Conservation (phyloP, 2,113 vertebrate genomes). For the Felis chaus region DNA sequence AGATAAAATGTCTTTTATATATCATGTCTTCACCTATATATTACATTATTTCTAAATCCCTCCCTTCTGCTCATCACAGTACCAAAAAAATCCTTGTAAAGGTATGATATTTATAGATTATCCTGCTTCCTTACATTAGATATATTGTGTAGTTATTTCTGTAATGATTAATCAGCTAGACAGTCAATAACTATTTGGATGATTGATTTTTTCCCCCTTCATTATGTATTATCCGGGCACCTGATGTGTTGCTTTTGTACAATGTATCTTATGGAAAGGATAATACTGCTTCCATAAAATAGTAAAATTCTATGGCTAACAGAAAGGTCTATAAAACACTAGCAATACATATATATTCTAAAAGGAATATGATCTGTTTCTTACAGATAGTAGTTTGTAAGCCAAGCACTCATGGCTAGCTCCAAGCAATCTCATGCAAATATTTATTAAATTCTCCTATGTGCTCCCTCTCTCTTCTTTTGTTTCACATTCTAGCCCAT, state of each 20-base stretch:
- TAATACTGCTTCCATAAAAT: neutral
- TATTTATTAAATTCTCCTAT: slow-evolving; percentile 2
- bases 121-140: neutral
- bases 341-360: neutral
- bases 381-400: slow-evolving; percentile 15
- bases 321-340: slow-evolving; percentile 40
- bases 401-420: neutral
- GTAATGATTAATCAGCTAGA: slow-evolving; percentile 46
- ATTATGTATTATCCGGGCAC: slow-evolving; percentile 29
- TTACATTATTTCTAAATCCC: slow-evolving; percentile 9
- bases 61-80: neutral
- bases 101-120: neutral
- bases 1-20: slow-evolving; percentile 8
- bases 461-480: neutral
- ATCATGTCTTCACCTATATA: neutral
- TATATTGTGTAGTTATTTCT: slow-evolving; percentile 29
- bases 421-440: slow-evolving; percentile 12
- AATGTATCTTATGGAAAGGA: neutral
- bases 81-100: slow-evolving; percentile 27
- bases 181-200: slow-evolving; percentile 44
- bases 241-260: neutral
- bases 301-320: slow-evolving; percentile 48
- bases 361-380: slow-evolving; percentile 50
- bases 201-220: neutral
- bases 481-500: slow-evolving; percentile 32